A percentile compares a stretch with the other conserved stretches of the same genome.
Evolutionary conservation across 2,797 vertebrate genomes (phyloP).

Genomic region (Argentina silus): DNA sequence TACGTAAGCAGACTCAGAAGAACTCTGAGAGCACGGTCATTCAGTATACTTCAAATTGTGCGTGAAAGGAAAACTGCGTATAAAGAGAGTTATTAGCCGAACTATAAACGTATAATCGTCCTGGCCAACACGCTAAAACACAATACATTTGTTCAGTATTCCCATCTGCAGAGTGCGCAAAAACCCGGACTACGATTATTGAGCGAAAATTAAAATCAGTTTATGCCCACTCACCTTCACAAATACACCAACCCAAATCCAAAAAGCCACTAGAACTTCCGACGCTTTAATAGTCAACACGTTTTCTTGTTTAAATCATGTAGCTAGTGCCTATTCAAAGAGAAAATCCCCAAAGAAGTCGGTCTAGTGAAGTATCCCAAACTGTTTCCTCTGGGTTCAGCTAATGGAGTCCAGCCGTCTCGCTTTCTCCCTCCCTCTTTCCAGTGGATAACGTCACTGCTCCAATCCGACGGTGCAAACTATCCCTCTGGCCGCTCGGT

Average conservation of each 20-base stretch:
- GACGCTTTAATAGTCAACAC: slow-evolving; percentile 49
- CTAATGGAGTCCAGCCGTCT: slow-evolving; percentile 83
- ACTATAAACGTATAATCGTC: neutral
- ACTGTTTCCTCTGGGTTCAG: slow-evolving; percentile 72
- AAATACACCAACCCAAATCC: slow-evolving; percentile 54
- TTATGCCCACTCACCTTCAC: slow-evolving; percentile 79
- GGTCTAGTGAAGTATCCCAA: slow-evolving; percentile 75
- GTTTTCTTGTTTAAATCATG: slow-evolving; percentile 59
- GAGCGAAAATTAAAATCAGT: slow-evolving; percentile 53
- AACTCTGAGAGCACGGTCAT: slow-evolving; percentile 30
- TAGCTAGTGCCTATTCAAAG: slow-evolving; percentile 41
- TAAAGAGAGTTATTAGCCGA: no score
- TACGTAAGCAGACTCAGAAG: slow-evolving; percentile 66
- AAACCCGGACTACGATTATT: slow-evolving; percentile 9
- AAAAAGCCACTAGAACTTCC: slow-evolving; percentile 59
- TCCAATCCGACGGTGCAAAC: slow-evolving; percentile 66
- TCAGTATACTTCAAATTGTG: slow-evolving; percentile 30
- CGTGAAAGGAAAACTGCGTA: neutral
- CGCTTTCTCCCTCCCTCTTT: slow-evolving; percentile 59
- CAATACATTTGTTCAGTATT: slow-evolving; percentile 34
- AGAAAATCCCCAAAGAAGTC: slow-evolving; percentile 60
- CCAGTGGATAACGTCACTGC: slow-evolving; percentile 74
- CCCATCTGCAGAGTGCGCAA: slow-evolving; percentile 40
- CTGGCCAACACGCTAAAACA: neutral
- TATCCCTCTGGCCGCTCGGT: slow-evolving; percentile 14